Evolutionary conservation across 2,113 vertebrate genomes (phyloP), one percentile per base, ranked within the genome.

Genomic region (Eleginops maclovinus): DNA sequence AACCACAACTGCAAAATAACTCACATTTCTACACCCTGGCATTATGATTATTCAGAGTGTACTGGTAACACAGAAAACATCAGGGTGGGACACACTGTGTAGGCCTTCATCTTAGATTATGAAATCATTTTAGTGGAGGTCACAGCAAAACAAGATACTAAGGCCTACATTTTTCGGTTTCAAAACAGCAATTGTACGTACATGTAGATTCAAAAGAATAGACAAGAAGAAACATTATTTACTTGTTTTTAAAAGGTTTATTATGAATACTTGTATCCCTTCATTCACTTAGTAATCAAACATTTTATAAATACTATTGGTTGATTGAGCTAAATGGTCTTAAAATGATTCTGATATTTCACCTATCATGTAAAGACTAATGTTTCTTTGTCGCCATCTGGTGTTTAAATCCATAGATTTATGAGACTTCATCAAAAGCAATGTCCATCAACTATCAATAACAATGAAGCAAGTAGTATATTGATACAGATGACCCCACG

Each of bases 1-100:
- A 76, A 73, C 79, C 68, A 46, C n/a, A 43, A 50, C 17, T 88
- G 80, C 54, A 67, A 81, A 70, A 89, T 84, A 49, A 24, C 17
- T 68, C 46, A 72, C 46, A 76, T 83, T 68, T 78, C 36, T 50
- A 22, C 68, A 77, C n/a, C 12, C 22, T 63, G 31, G 19, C 28
- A 62, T 63, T 14, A 56, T 67, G 53, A 79, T 47, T 55, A 31
- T 63, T 84, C 49, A 53, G 56, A 31, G 22, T 15, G 22, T 17
- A 13, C 24, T 78, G 66, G 72, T 78, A 41, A 84, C 28, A 21
- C 14, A 49, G 54, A 44, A 67, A 85, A 72, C 61, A 69, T 70
- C 41, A 55, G 46, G 70, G 56, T 1, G 7, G 61, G 65, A 47
- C 22, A 56, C 13, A 16, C n/a, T 47, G 21, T 41, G 51, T 16